Evolutionary conservation across 2,888 invertebrate species (phyloP).

Genomic region (Andrena haemorrhoa): DNA sequence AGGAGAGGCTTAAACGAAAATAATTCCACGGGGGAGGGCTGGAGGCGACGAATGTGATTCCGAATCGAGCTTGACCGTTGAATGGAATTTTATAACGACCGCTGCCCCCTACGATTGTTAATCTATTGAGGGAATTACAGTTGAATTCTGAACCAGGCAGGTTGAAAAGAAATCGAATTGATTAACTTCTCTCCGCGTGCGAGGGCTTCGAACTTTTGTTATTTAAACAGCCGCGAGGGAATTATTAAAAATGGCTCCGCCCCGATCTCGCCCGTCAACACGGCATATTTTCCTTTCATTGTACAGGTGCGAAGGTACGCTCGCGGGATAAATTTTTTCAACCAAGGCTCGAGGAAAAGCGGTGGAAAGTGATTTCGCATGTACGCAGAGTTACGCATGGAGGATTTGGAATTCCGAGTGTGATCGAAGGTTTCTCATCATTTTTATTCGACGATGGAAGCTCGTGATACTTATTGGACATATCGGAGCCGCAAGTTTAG

Average conservation of each 20-base stretch:
- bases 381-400: neutral
- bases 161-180: neutral
- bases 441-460: neutral
- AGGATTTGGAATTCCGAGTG: neutral
- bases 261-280: neutral
- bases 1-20: conserved; percentile 26
- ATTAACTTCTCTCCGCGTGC: neutral
- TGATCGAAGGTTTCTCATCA: neutral
- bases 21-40: neutral
- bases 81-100: neutral
- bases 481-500: too few species aligned
- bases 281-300: conserved; percentile 30
- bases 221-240: neutral
- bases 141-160: neutral
- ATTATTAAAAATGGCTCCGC: conserved; percentile 12
- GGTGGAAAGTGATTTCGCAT: conserved; percentile 16
- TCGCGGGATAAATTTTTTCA: conserved; percentile 26
- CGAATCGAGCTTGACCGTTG: neutral
- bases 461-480: neutral
- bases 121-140: neutral
- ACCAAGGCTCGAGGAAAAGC: conserved; percentile 14
- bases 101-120: conserved; percentile 5
- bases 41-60: neutral
- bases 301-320: conserved; percentile 4
- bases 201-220: neutral